Evolutionary conservation across 2,113 vertebrate genomes (phyloP), one percentile per base, ranked within the genome.

Genomic region (Chitala chitala): DNA sequence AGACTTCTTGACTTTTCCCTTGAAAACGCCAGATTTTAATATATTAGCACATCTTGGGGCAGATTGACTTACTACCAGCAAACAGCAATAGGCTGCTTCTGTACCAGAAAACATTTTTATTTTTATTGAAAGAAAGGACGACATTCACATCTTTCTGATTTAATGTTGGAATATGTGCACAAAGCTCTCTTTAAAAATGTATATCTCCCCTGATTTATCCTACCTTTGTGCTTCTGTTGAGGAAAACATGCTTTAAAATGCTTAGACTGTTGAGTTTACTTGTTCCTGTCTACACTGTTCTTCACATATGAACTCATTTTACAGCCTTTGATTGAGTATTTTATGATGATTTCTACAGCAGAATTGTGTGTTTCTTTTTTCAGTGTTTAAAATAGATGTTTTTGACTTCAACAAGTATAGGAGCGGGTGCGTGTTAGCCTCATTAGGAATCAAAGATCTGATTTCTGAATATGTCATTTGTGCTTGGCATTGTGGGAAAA

Each of bases 81-180:
- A n/a, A n/a, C 63, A 33, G 15, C 76, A 15, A 38, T 38, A 17
- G 33, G 38, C 24, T 53, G 77, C 72, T 59, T 50, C 63, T 70
- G 72, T 74, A 74, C 48, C 24, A 68, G 44, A 55, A 61, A n/a
- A 59, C 59, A 71, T 78, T 70, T 50, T 74, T 53, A 72, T 74
- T 74, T 69, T 76, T n/a, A n/a, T n/a, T n/a, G n/a, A n/a, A 76
- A 76, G 76, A 76, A 66, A 58, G 72, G 61, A 72, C 50, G 59
- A 71, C 77, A 66, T 42, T 58, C 61, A 15, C 20, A 40, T 72
- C 51, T 72, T 65, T 72, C 44, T n/a, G 40, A 53, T 66, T 75
- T 75, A 26, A 68, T 75, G 71, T 70, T 69, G 59, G 48, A 77
- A 40, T 53, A 66, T 73, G 75, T 51, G 51, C 40, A 33, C 53